These are phyloP conservation scores for Kryptolebias marmoratus DNA, from an alignment of 2,113 vertebrate species.

Conservation along the genomic window DNA sequence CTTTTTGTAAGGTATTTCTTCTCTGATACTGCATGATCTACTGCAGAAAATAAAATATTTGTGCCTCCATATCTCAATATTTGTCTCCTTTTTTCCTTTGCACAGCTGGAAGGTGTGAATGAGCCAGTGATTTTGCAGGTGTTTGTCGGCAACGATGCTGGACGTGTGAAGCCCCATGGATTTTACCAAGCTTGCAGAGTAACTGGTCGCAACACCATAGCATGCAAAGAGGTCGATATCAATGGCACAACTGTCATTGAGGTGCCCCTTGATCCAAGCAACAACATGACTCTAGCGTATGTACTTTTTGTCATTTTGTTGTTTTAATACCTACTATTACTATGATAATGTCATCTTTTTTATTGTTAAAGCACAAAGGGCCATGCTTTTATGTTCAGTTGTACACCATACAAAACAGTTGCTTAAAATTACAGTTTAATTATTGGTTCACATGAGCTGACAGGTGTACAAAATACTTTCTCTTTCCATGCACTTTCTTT, in stretches of 20 bases:
- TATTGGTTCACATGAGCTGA: background rate
- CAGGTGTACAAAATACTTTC: background rate
- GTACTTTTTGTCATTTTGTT: constrained; percentile 61
- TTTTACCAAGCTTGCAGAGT: constrained; percentile 98
- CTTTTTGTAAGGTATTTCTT: too few relatives aligned
- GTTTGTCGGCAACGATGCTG: constrained; percentile 94
- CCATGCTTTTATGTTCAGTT: background rate
- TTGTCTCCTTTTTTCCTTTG: background rate
- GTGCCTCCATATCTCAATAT: background rate
- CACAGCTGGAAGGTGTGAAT: constrained; percentile 93
- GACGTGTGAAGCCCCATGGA: constrained; percentile 96
- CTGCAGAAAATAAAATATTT: too few relatives aligned
- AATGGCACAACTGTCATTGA: constrained; percentile 98
- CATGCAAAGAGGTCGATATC: constrained; percentile 96
- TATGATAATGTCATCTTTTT: background rate
- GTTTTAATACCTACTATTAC: background rate
- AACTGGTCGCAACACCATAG: constrained; percentile 96
- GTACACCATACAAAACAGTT: constrained; percentile 1
- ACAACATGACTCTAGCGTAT: constrained; percentile 95
- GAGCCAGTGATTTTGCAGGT: constrained; percentile 94
- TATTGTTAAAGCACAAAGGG: background rate
- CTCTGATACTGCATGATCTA: background rate
- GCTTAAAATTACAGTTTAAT: background rate
- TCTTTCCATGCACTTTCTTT: background rate
- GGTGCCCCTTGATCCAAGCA: constrained; percentile 92